These are phyloP conservation scores for Sphaerodactylus townsendi DNA, from an alignment of 2,113 vertebrate genomes.

Conservation along the genomic window DNA sequence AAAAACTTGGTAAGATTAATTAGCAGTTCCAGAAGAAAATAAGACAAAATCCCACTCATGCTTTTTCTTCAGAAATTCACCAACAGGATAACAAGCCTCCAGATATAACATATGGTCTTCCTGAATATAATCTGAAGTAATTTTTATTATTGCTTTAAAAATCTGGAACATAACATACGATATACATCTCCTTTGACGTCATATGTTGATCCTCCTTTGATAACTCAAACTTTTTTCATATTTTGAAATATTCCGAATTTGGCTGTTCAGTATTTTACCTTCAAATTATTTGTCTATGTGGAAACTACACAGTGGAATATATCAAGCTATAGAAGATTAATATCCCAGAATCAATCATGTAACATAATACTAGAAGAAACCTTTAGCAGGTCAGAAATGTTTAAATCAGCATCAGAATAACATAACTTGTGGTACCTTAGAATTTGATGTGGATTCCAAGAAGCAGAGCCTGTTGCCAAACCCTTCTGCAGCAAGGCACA, in stretches of 20 bases:
- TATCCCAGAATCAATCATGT: neutral
- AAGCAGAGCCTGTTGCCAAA: slow-evolving; percentile 98
- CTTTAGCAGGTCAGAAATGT: neutral
- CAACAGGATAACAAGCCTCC: neutral
- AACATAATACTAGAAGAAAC: neutral
- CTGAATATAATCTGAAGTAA: neutral
- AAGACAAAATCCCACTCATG: neutral
- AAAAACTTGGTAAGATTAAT: neutral
- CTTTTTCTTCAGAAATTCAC: neutral
- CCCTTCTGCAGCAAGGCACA: slow-evolving; percentile 94
- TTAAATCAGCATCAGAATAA: slow-evolving; percentile 9
- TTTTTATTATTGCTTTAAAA: neutral
- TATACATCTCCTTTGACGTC: neutral
- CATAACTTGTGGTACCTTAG: slow-evolving; percentile 80
- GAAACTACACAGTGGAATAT: neutral
- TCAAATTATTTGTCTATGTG: neutral
- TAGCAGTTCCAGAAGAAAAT: neutral
- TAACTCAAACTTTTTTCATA: neutral
- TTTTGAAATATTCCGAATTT: neutral
- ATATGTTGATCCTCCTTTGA: no score
- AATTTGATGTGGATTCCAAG: slow-evolving; percentile 95
- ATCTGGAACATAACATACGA: neutral
- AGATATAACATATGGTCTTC: neutral
- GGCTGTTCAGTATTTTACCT: neutral
- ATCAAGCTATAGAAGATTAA: neutral